Percentiles rank a stretch among this genome's conserved stretches.
phyloP scores from a whole-genome alignment of 2,113 vertebrate species.

The Athene cunicularia region DNA sequence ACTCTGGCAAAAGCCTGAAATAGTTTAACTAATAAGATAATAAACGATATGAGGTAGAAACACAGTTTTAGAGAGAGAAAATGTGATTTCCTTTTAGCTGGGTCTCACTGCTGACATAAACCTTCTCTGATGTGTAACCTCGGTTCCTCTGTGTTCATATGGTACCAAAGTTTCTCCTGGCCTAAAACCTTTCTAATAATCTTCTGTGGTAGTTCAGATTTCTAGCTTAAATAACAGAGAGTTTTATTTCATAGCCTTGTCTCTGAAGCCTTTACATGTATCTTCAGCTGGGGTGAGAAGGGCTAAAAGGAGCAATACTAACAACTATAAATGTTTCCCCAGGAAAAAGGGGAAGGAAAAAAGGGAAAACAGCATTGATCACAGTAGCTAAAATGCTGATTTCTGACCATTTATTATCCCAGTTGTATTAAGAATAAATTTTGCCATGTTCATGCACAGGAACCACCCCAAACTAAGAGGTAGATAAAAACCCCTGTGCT shows the following conservation, averaged over 20 bases:
- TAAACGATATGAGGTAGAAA: background rate
- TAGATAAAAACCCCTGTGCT: background rate
- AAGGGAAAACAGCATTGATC: background rate
- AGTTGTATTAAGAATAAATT: background rate
- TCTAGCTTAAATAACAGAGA: background rate
- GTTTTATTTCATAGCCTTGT: background rate
- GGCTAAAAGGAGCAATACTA: background rate
- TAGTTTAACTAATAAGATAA: background rate
- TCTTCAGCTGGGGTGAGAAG: background rate
- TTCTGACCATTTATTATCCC: background rate
- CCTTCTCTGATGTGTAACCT: background rate
- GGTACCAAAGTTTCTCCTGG: background rate
- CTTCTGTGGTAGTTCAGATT: background rate
- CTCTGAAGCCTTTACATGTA: background rate
- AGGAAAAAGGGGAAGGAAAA: background rate
- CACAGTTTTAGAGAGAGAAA: background rate
- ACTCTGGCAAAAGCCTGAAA: background rate
- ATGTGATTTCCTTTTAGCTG: background rate
- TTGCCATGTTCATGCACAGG: background rate
- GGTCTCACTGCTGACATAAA: background rate
- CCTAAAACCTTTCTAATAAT: background rate
- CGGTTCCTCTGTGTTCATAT: background rate
- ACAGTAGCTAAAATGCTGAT: background rate
- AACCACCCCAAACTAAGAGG: background rate
- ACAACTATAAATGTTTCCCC: background rate